A percentile compares a stretch with the other conserved stretches of the same genome.
These are phyloP conservation scores for Rhinichthys osculus DNA, from an alignment of 2,797 vertebrate genomes.

Conservation along the genomic window DNA sequence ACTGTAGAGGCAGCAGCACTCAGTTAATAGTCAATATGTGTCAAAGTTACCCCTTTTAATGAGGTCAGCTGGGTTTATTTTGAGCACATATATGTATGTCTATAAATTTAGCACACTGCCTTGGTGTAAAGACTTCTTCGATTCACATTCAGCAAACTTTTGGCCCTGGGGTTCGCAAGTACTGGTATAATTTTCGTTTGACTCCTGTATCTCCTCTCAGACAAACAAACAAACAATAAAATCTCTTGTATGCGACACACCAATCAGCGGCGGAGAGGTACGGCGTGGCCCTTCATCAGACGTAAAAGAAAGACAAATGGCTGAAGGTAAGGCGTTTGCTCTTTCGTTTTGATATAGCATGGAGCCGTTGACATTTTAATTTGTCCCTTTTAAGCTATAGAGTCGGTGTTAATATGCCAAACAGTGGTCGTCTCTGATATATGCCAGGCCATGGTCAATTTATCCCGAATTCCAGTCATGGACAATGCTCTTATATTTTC, in stretches of 20 bases:
- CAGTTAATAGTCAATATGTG: constrained; percentile 34
- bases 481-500: constrained; percentile 58
- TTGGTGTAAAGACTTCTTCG: constrained; percentile 15
- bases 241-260: constrained; percentile 26
- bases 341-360: constrained; percentile 64
- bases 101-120: constrained; percentile 24
- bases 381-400: constrained; percentile 63
- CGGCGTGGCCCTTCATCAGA: constrained; percentile 55
- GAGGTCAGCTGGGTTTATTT: constrained; percentile 41
- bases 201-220: constrained; percentile 21
- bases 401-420: constrained; percentile 68
- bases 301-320: constrained; percentile 61
- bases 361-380: constrained; percentile 64
- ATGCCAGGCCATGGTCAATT: constrained; percentile 68
- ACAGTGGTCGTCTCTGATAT: constrained; percentile 63
- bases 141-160: constrained; percentile 16
- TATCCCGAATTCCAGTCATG: constrained; percentile 57
- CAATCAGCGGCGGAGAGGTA: constrained; percentile 43
- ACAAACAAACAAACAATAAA: constrained; percentile 49
- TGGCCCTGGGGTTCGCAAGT: background rate
- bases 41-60: constrained; percentile 38
- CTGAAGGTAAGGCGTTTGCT: constrained; percentile 62
- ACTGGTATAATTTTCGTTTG: constrained; percentile 11
- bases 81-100: constrained; percentile 25
- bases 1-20: constrained; percentile 27